Percentiles rank a stretch among this genome's conserved stretches.
These are phyloP conservation scores for cat (Felis catus) DNA, from an alignment of 2,113 vertebrate genomes.

Conservation along the genomic window F.catus_Fca126_mat1.0 CM031416.1:128201001-128201500, in stretches of 20 bases:
- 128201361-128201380: background rate
- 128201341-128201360: background rate
- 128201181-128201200: slow-evolving; percentile 67
- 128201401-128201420: slow-evolving; percentile 12
- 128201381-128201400: background rate
- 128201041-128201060: slow-evolving; percentile 70
- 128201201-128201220: slow-evolving; percentile 53
- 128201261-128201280: slow-evolving; percentile 19
- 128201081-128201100: slow-evolving; percentile 71
- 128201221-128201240: slow-evolving; percentile 11
- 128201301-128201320: background rate
- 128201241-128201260: background rate
- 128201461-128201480: background rate
- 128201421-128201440: background rate
- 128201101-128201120: slow-evolving; percentile 69
- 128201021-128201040: slow-evolving; percentile 74
- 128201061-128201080: slow-evolving; percentile 69
- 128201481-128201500: background rate
- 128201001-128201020: slow-evolving; percentile 53
- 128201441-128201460: background rate
- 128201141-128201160: slow-evolving; percentile 60
- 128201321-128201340: slow-evolving; percentile 1
- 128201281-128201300: background rate
- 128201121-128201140: slow-evolving; percentile 68
- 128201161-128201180: slow-evolving; percentile 68